A percentile compares a stretch with the other conserved stretches of the same genome.
phyloP scores from a whole-genome alignment of 1,140 invertebrate species.

The Cardiocondyla obscurior region DNA sequence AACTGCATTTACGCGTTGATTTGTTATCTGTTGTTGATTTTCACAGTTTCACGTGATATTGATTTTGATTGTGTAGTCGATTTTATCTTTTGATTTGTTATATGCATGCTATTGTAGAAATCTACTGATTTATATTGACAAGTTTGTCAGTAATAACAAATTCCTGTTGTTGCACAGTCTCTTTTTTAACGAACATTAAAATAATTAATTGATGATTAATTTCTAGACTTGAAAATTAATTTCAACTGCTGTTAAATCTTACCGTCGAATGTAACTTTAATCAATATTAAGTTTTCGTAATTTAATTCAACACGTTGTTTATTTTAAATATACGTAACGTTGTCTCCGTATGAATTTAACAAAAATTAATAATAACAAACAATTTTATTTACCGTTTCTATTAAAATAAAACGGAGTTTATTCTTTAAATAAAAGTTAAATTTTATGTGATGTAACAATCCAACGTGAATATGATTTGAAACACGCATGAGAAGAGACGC shows the following conservation, averaged over 20 bases:
- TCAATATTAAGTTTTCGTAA: too few species aligned
- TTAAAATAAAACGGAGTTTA: not conserved
- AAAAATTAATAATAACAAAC: not conserved
- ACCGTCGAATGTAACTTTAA: too few species aligned
- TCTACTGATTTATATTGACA: not conserved
- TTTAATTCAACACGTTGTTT: too few species aligned
- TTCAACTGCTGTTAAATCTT: not conserved
- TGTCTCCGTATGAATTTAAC: not conserved
- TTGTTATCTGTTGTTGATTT: not conserved
- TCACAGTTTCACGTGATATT: slow-evolving; percentile 1
- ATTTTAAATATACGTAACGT: too few species aligned
- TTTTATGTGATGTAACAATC: not conserved
- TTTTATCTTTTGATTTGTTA: slow-evolving; percentile 1
- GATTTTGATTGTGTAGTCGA: not conserved
- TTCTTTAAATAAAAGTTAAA: not conserved
- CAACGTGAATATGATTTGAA: not conserved
- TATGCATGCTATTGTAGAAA: not conserved
- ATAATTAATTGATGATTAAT: not conserved
- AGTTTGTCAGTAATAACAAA: not conserved
- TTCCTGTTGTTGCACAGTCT: not conserved
- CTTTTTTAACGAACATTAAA: not conserved
- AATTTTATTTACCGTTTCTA: not conserved
- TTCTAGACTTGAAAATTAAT: not conserved
- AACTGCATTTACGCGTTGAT: not conserved
- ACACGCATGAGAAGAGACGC: not conserved